Evolutionary conservation across 1,140 invertebrate species (phyloP), one percentile per base, ranked within the genome.

Genomic region (Drosophila malerkotliana): DNA sequence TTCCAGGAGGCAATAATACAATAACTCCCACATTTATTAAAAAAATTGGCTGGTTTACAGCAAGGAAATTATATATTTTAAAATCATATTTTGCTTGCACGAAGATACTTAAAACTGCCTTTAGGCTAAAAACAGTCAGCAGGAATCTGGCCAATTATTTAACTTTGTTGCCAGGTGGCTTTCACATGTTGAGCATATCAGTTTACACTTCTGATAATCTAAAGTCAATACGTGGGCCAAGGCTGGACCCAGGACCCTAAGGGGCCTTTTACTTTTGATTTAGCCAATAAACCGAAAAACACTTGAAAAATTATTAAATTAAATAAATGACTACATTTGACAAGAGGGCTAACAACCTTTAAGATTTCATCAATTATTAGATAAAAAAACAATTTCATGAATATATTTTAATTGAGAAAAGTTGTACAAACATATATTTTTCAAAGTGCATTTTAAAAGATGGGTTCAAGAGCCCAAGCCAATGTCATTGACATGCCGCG

Each of bases 401-500:
- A 37, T n/a, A 37, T 12, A 37, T 37, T 37, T 37, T 4, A 4
- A 4, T n/a, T 32, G 8, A 10, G 8, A 9, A n/a, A 37, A 10
- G 3, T n/a, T 12, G 34, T 1, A 10, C 12, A 24, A 3, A 9
- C 12, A 8, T 47, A 9, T 15, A 26, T 30, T 57, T 57, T 28
- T 51, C 15, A 2, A 21, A 51, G 37, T 71, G 47, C 56, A 30
- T 52, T 21, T 9, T n/a, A 12, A 14, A 14, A 21, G 1, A 54
- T 26, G 58, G 53, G 47, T 56, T 57, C 51, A 60, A 83, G 64
- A 67, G 49, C 61, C 72, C 54, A 45, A 12, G 24, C 55, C 77
- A 68, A 64, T 77, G 77, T 49, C 68, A 45, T 54, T 61, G 69
- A 73, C 69, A 83, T 72, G 18, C 66, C 58, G 63, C 44, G 37